These are phyloP conservation scores for human DNA, from an alignment of 2,113 vertebrate species.

Conservation along the genomic window GRCh38 chr7:156070501-156071000, in stretches of 20 bases:
- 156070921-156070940: background rate
- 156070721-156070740: background rate
- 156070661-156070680: background rate
- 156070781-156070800: accelerated
- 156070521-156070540: accelerated
- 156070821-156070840: accelerated
- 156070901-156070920: accelerated
- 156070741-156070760: background rate
- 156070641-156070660: accelerated
- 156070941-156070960: accelerated
- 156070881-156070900: background rate
- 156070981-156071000: background rate
- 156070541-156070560: no score
- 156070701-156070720: no score
- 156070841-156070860: accelerated
- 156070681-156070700: accelerated
- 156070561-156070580: accelerated
- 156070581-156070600: background rate
- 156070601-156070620: accelerated
- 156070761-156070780: background rate
- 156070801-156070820: accelerated
- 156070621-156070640: accelerated
- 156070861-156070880: accelerated
- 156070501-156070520: accelerated
- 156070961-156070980: accelerated